Percentiles rank a stretch among this genome's conserved stretches.
phyloP scores from a whole-genome alignment of 2,797 vertebrate genomes.

The Enteromius treurensis region DNA sequence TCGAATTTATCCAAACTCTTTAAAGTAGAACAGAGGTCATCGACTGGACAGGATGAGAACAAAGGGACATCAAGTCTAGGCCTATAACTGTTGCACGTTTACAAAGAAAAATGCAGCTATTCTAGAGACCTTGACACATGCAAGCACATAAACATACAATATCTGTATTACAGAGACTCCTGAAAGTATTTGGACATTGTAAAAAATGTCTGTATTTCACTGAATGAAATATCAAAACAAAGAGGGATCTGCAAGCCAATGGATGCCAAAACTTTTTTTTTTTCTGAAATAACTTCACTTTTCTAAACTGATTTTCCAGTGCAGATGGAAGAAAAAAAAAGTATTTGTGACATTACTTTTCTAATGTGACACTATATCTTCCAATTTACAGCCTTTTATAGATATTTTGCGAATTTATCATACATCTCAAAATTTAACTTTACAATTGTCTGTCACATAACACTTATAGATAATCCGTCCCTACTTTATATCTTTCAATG shows the following conservation, averaged over 20 bases:
- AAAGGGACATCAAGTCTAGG: neutral
- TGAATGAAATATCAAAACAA: neutral
- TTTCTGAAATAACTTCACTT: neutral
- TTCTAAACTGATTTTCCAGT: neutral
- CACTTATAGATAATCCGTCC: neutral
- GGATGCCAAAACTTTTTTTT: neutral
- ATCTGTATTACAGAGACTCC: neutral
- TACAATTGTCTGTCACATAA: neutral
- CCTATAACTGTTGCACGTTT: neutral
- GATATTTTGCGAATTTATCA: neutral
- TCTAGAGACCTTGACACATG: conserved; percentile 1
- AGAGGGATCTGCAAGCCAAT: neutral
- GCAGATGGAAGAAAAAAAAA: neutral
- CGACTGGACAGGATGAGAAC: conserved; percentile 8
- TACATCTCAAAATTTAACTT: neutral
- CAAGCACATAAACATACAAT: conserved; percentile 3
- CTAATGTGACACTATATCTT: neutral
- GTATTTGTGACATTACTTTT: neutral
- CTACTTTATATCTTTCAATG: neutral
- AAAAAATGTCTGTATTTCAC: neutral
- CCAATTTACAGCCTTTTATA: no score
- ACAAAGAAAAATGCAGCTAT: neutral
- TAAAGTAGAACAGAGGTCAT: conserved; percentile 52
- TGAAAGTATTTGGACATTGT: conserved; percentile 4
- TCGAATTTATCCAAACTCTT: conserved; percentile 43